Evolutionary conservation across 2,113 vertebrate species (phyloP).

Genomic region (human): GRCh38 chr2:73294001-73294500

Average conservation of each 20-base stretch:
- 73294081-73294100: neutral
- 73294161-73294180: neutral
- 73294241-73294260: neutral
- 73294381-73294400: neutral
- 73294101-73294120: neutral
- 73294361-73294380: neutral
- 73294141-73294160: neutral
- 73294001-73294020: neutral
- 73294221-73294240: neutral
- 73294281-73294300: neutral
- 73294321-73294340: neutral
- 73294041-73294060: neutral
- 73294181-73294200: neutral
- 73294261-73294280: neutral
- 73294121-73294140: constrained; percentile 26
- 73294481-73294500: neutral
- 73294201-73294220: neutral
- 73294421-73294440: neutral
- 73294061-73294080: neutral
- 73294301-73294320: neutral
- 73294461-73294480: neutral
- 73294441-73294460: neutral
- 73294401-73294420: neutral
- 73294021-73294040: neutral
- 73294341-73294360: neutral